Evolutionary conservation across 2,113 vertebrate genomes (phyloP).

Genomic region (Oxyura jamaicensis): DNA sequence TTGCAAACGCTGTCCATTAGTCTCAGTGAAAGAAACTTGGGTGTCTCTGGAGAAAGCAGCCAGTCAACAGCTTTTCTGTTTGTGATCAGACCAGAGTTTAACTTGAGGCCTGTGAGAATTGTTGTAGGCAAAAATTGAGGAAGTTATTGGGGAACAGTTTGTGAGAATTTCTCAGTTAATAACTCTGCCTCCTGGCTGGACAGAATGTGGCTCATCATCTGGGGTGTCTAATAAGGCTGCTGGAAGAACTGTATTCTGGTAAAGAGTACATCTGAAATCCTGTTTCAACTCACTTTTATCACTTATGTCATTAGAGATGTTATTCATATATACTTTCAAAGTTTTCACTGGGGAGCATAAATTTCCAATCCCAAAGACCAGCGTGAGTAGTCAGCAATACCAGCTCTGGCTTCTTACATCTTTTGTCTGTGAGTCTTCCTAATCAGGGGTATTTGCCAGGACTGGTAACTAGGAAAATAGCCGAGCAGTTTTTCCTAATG

Average conservation of each 20-base stretch:
- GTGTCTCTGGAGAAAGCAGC: neutral
- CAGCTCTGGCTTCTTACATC: neutral
- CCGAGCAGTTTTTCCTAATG: neutral
- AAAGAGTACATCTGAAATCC: slow-evolving; percentile 13
- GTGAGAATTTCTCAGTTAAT: neutral
- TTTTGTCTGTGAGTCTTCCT: slow-evolving; percentile 21
- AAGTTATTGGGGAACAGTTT: neutral
- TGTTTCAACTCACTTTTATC: slow-evolving; percentile 11
- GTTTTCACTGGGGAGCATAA: slow-evolving; percentile 2
- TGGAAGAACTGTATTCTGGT: slow-evolving; percentile 15
- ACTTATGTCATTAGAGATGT: slow-evolving; percentile 8
- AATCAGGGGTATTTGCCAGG: neutral
- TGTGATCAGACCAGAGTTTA: neutral
- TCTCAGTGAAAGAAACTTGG: neutral
- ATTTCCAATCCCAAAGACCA: neutral
- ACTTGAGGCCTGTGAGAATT: neutral
- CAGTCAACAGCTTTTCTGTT: neutral
- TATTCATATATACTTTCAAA: neutral
- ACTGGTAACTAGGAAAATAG: neutral
- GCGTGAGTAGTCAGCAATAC: neutral
- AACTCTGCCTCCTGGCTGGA: neutral
- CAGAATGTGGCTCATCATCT: slow-evolving; percentile 12
- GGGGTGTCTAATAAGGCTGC: neutral
- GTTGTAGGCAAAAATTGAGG: neutral
- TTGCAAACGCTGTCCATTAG: neutral